Evolutionary conservation across 2,797 vertebrate genomes (phyloP).

Genomic region (Anisognathus igniventris): DNA sequence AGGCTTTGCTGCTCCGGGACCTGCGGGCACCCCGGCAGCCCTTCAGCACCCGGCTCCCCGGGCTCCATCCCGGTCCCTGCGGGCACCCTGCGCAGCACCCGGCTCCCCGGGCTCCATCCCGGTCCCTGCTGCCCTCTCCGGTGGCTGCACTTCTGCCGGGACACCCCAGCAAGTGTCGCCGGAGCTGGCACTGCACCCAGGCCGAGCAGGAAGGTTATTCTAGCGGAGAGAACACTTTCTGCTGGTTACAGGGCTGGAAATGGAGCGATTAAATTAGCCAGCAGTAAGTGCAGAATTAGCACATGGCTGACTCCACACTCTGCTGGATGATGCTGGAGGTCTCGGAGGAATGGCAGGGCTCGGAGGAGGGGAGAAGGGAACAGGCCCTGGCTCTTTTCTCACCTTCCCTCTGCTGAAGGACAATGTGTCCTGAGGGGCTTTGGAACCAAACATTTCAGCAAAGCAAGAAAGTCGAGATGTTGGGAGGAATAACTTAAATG

Average conservation of each 20-base stretch:
- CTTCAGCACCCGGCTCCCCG: not conserved
- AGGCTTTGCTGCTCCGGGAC: not conserved
- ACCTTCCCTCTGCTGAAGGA: not conserved
- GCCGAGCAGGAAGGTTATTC: not conserved
- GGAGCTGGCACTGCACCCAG: not conserved
- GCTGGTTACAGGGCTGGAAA: not conserved
- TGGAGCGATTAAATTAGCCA: not conserved
- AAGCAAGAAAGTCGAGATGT: not conserved
- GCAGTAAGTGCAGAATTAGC: conserved; percentile 22
- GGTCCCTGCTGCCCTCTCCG: not conserved
- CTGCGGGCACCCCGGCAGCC: not conserved
- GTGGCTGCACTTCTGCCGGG: not conserved
- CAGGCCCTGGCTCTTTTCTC: not conserved
- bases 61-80: too few species aligned
- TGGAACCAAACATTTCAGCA: not conserved
- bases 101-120: not conserved
- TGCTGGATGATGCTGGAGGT: not conserved
- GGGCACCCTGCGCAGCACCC: too few species aligned
- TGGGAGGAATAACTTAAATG: not conserved
- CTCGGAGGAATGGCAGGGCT: not conserved
- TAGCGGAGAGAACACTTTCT: not conserved
- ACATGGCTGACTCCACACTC: not conserved
- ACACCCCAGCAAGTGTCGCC: not conserved
- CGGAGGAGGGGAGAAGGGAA: not conserved
- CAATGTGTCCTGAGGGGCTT: not conserved